These are phyloP conservation scores for Chloropsis hardwickii DNA, from an alignment of 2,113 vertebrate genomes.

Conservation along the genomic window DNA sequence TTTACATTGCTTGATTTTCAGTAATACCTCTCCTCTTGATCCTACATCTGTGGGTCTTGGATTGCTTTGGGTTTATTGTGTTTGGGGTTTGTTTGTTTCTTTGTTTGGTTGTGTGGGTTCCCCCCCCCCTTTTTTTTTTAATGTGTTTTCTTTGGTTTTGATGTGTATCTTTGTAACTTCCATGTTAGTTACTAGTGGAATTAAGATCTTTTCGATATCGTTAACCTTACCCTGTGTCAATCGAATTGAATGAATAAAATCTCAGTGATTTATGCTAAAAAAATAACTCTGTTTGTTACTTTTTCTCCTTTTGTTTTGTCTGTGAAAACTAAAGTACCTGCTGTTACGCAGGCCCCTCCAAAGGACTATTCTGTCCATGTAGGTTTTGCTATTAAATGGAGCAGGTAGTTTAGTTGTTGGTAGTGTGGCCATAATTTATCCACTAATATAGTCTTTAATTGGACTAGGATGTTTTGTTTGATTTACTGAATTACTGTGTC, in stretches of 20 bases:
- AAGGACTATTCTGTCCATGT: background rate
- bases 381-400: background rate
- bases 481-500: background rate
- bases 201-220: background rate
- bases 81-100: background rate
- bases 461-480: background rate
- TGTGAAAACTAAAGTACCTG: background rate
- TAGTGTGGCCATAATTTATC: background rate
- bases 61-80: background rate
- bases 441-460: background rate
- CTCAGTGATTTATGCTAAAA: background rate
- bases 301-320: background rate
- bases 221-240: background rate
- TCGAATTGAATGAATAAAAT: background rate
- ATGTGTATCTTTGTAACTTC: background rate
- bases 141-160: background rate
- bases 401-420: background rate
- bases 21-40: background rate
- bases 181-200: background rate
- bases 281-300: background rate
- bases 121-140: rapidly evolving
- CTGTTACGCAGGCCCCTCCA: background rate
- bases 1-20: background rate
- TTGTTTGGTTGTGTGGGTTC: background rate
- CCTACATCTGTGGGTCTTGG: background rate